These are phyloP conservation scores for Gadopsis marmoratus DNA, from an alignment of 2,797 vertebrate species.

Conservation along the genomic window DNA sequence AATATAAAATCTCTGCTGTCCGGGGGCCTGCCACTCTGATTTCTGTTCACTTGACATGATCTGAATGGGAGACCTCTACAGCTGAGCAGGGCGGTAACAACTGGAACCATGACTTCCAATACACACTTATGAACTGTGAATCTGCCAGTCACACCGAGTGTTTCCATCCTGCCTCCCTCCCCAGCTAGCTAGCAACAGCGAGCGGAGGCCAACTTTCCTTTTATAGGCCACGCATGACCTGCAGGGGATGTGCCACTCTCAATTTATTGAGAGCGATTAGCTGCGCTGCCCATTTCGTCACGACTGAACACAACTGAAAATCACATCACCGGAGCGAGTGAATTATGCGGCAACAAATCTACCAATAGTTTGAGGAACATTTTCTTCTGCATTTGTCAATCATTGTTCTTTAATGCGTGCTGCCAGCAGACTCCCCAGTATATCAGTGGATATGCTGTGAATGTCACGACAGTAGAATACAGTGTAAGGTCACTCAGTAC, in stretches of 20 bases:
- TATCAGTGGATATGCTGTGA: slow-evolving; percentile 53
- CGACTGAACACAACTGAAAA: slow-evolving; percentile 48
- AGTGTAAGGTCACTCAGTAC: slow-evolving; percentile 78
- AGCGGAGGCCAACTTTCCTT: slow-evolving; percentile 45
- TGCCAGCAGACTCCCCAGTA: slow-evolving; percentile 31
- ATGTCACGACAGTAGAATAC: slow-evolving; percentile 72
- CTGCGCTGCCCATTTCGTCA: slow-evolving; percentile 49
- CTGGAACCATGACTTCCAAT: slow-evolving; percentile 51
- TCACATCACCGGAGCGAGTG: slow-evolving; percentile 35
- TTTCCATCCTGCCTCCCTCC: slow-evolving; percentile 18
- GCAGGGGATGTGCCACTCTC: slow-evolving; percentile 46
- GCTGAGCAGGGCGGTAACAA: slow-evolving; percentile 17
- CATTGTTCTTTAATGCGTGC: slow-evolving; percentile 7
- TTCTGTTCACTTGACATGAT: slow-evolving; percentile 42
- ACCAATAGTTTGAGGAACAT: slow-evolving; percentile 29
- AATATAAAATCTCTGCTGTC: slow-evolving; percentile 22
- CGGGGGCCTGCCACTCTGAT: slow-evolving; percentile 40
- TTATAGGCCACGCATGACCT: slow-evolving; percentile 46
- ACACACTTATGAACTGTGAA: slow-evolving; percentile 41
- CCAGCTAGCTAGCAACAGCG: slow-evolving; percentile 29
- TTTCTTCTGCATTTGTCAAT: slow-evolving; percentile 42
- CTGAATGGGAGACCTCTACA: slow-evolving; percentile 41
- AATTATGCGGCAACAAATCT: slow-evolving; percentile 35
- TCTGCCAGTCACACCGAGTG: slow-evolving; percentile 36
- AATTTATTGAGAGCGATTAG: slow-evolving; percentile 40